These are phyloP conservation scores for Nyctereutes procyonoides DNA, from an alignment of 2,113 vertebrate species.

Conservation along the genomic window DNA sequence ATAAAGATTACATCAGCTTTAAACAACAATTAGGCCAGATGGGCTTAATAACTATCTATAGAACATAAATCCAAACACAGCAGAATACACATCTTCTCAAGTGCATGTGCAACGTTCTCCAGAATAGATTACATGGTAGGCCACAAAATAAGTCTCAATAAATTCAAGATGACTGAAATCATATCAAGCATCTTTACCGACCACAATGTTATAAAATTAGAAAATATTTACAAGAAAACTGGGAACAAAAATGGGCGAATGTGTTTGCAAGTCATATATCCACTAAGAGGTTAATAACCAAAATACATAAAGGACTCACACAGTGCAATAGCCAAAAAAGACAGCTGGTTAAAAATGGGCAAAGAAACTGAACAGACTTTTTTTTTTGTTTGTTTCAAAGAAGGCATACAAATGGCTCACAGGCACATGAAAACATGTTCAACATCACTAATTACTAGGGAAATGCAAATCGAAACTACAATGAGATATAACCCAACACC, in stretches of 20 bases:
- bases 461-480: not conserved
- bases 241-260: not conserved
- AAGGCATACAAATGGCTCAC: not conserved
- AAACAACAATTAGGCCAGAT: not conserved
- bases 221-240: not conserved
- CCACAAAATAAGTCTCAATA: not conserved
- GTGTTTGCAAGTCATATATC: not conserved
- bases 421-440: not conserved
- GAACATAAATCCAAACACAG: not conserved
- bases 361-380: not conserved
- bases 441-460: not conserved
- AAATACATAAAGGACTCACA: not conserved
- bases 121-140: not conserved
- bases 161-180: not conserved
- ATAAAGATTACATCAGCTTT: not conserved
- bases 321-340: not conserved
- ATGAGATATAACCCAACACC: not conserved
- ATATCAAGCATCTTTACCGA: not conserved
- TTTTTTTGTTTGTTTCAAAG: not conserved
- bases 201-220: not conserved
- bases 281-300: not conserved
- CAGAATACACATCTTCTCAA: not conserved
- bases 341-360: not conserved
- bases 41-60: not conserved
- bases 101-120: not conserved